Evolutionary conservation across 2,797 vertebrate genomes (phyloP), one percentile per base, ranked within the genome.

Genomic region (Melanotaenia boesemani): DNA sequence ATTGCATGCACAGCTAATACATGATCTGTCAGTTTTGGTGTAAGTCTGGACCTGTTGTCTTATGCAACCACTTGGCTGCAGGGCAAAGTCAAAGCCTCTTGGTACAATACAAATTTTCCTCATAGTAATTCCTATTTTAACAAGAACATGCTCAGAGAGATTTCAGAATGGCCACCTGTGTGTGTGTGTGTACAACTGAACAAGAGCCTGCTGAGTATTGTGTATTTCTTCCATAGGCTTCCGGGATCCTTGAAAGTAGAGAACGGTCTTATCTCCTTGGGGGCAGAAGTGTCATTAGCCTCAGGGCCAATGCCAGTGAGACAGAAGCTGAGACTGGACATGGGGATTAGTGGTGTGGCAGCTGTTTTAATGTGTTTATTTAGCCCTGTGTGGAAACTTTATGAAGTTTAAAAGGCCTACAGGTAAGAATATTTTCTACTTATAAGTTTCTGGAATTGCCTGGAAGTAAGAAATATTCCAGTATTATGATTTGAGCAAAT

Each of bases 21-120:
- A 67, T 72, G 46, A 87, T 83, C 74, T 73, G 60, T 64, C 70
- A 61, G 71, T 72, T 24, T 52, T 44, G 52, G 57, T 80, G 11
- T 70, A 61, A 71, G 88, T 83, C 75, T 79, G 50, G 74, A 70
- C 83, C 63, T 85, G 83, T 70, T 62, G 6, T 68, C 34, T 87
- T 82, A 68, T 13, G 30, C 67, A 82, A 83, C 15, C 13, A 15
- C 12, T 80, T 58, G 50, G 54, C 30, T 60, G 54, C 24, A 67
- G 52, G 64, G 22, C 59, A 50, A 10, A 20, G 44, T 28, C 64
- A 7, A 48, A 80, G 74, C 32, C 16, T 24, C 11, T 6, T 56
- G 24, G 52, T 20, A 39, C 18, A 41, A 57, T 11, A 66, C 20
- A 63, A 46, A 74, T 56, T 22, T 6, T 68, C 72, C 36, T 50